These are phyloP conservation scores for Scaptomyza flava DNA, from an alignment of 2,888 invertebrate genomes.

Conservation along the genomic window DNA sequence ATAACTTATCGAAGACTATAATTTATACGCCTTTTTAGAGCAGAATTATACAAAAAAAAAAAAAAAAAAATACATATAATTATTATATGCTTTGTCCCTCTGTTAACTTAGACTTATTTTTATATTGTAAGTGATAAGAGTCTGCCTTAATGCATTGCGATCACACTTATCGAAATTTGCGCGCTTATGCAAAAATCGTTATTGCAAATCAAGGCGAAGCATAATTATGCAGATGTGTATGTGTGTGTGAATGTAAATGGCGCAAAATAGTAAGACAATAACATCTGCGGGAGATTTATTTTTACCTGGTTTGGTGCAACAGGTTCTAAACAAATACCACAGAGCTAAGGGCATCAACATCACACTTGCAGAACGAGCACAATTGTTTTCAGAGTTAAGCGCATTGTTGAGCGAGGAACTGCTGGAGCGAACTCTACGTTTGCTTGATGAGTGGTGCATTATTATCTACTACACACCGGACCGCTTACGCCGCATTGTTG, in stretches of 20 bases:
- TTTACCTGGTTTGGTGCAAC: conserved; percentile 39
- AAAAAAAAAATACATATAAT: no score
- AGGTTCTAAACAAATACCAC: conserved; percentile 46
- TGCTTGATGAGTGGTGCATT: conserved; percentile 87
- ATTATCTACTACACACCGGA: conserved; percentile 84
- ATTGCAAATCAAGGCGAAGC: not conserved
- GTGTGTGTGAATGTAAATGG: conserved; percentile 31
- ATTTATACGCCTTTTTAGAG: not conserved
- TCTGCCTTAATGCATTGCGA: not conserved
- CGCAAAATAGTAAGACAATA: conserved; percentile 18
- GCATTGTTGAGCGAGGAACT: conserved; percentile 86
- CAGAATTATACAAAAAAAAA: not conserved
- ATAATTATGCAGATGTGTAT: not conserved
- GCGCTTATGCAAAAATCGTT: conserved; percentile 11
- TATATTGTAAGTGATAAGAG: no score
- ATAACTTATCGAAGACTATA: not conserved
- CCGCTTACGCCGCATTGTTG: conserved; percentile 23
- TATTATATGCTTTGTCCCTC: not conserved
- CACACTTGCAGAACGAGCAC: conserved; percentile 81
- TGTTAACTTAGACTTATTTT: no score
- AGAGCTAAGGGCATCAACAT: conserved; percentile 1
- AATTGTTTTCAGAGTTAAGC: conserved; percentile 86
- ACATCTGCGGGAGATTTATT: conserved; percentile 24
- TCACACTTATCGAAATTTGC: conserved; percentile 4
- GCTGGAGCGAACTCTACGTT: conserved; percentile 87